Base-by-base conservation (phyloP, 2,113 vertebrate species). In the Chelonoidis abingdonii region DNA sequence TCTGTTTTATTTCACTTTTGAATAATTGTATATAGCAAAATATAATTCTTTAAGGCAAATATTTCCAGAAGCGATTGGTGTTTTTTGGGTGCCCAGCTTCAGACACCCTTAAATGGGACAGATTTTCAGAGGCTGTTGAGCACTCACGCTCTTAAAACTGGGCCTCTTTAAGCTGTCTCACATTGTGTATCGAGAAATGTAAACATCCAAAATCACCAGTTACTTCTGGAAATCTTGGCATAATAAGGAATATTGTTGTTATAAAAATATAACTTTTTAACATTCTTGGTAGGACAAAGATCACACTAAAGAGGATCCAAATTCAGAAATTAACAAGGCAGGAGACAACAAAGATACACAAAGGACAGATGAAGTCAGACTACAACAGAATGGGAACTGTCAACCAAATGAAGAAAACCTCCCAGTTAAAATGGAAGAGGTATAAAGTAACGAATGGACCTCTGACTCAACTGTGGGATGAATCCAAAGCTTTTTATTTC, bases 311-410 rank as follows among this genome's bases (percentile, higher is more conserved):
- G 98, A 98, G 35, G 97, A 98, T 87, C 96, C 59, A 92, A 97
- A 90, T 98, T 97, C 94, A 49, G 98, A 96, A 57, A 98, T 97
- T n/a, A 97, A 98, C 90, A 98, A 98, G 93, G 98, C 98, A 85
- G 89, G 83, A 65, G 98, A 98, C 59, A 97, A 91, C 65, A 98
- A 98, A 9, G 97, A 97, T 31, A 93, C 98, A 1, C 38, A 98
- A 97, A 96, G 98, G 98, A 95, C 83, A 94, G 98, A 97, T 80
- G 95, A 98, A 96, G 95, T 94, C 89, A 96, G 97, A 79, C 94
- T 97, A 31, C 98, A 98, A 41, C 99, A 99, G 84, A 99, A 99
- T 9, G 99, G 99, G 82, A 99, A 98, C 97, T 99, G 99, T 98
- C 98, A 98, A 93, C 98, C 97, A 62, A 98, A 98, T 84, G 98